Evolutionary conservation across 2,888 invertebrate species (phyloP).

Genomic region (Lochmaea crataegi): DNA sequence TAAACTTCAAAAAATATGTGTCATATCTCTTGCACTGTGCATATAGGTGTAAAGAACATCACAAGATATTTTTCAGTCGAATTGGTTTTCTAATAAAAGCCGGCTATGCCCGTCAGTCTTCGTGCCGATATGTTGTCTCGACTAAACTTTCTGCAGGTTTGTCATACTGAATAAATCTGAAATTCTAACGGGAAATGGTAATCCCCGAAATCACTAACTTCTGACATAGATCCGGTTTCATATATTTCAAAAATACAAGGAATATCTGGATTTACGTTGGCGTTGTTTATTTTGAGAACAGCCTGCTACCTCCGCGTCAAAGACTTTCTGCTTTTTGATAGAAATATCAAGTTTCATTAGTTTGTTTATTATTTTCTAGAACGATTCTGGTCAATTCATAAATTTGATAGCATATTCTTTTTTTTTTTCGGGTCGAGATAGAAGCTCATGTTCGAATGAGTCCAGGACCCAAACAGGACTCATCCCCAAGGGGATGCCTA

Average conservation of each 20-base stretch:
- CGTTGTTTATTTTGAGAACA: neutral
- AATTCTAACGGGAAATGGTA: conserved; percentile 24
- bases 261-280: neutral
- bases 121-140: conserved; percentile 11
- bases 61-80: conserved; percentile 3
- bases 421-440: too few relatives aligned
- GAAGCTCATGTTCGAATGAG: too few relatives aligned
- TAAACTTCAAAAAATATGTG: too few relatives aligned
- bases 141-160: conserved; percentile 18
- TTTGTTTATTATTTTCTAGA: too few relatives aligned
- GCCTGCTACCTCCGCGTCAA: neutral
- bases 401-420: too few relatives aligned
- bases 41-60: too few relatives aligned
- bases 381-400: too few relatives aligned
- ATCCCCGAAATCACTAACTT: conserved; percentile 12
- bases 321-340: neutral
- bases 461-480: too few relatives aligned
- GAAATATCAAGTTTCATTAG: neutral
- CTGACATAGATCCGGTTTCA: conserved; percentile 13
- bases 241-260: conserved; percentile 10
- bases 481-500: too few relatives aligned
- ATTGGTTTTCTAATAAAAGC: conserved; percentile 20
- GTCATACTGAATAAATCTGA: conserved; percentile 18
- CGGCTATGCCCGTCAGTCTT: neutral
- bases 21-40: too few relatives aligned